Evolutionary conservation across 2,113 vertebrate genomes (phyloP), one percentile per base, ranked within the genome.

Genomic region (Trogon melanurus): DNA sequence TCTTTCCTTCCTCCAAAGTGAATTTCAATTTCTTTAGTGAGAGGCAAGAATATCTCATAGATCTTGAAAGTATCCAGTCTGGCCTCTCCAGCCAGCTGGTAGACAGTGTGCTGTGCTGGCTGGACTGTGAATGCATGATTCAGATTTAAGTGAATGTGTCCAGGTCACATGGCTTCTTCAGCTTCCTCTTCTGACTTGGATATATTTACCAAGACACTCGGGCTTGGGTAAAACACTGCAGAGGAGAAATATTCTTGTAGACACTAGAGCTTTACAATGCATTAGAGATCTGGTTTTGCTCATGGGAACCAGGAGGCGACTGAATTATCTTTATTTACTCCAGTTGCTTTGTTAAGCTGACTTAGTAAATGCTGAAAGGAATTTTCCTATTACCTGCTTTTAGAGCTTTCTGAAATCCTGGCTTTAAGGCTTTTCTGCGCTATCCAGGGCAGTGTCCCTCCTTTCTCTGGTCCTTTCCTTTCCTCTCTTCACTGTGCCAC

Each of bases 171-270:
- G 65, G 79, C 53, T 92, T 54, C 73, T 92, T 84, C 83, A 65
- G 83, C 76, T 94, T 97, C 92, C 83, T 90, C 36, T 88, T 79
- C 69, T 8, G 57, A 66, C 47, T 22, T 88, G 76, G 47, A 60
- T 61, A 1, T 21, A 6, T 79, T 93, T 90, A 53, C 85, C 44
- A 74, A 95, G 78, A 71, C n/a, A 36, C 29, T n/a, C 7, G n/a
- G 58, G 32, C 44, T 74, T 69, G 50, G n/a, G 34, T 87, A 61
- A 61, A 79, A 51, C 89, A 26, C 78, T 72, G 54, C 27, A 66
- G 60, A 73, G 53, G 56, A 57, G 50, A 80, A 41, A 44, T 47
- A 30, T 74, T 93, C 25, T 32, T 64, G 26, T 67, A 79, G 29
- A 9, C 62, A 21, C 11, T 79, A 30, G 17, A 82, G 70, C 66